Evolutionary conservation across 2,888 invertebrate species (phyloP).

Genomic region (Eledone cirrhosa): DNA sequence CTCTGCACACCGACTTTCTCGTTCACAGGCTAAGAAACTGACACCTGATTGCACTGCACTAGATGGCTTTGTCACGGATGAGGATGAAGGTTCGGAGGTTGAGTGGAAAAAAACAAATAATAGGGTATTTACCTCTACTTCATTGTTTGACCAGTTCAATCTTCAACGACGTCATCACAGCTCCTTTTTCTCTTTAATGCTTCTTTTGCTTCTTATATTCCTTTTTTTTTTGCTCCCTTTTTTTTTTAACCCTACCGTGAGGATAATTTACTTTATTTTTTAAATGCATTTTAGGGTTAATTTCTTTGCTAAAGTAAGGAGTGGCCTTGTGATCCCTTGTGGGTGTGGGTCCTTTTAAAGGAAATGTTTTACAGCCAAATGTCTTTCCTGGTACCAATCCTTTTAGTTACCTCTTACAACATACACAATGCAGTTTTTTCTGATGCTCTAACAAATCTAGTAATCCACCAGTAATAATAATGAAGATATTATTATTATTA

Average conservation of each 20-base stretch:
- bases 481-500: too few species aligned
- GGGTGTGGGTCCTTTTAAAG: too few species aligned
- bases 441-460: too few species aligned
- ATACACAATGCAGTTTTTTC: too few species aligned
- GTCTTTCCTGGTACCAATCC: too few species aligned
- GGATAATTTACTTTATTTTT: too few species aligned
- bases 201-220: not conserved
- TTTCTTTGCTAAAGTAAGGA: too few species aligned
- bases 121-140: conserved; percentile 48
- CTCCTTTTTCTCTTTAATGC: not conserved
- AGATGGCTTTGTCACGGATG: conserved; percentile 70
- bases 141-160: conserved; percentile 12
- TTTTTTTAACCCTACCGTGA: not conserved
- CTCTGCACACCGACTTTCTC: conserved; percentile 24
- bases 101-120: conserved; percentile 64
- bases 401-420: too few species aligned
- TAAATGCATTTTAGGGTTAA: too few species aligned
- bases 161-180: not conserved
- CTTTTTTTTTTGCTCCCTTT: not conserved
- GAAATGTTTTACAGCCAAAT: too few species aligned
- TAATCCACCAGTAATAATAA: too few species aligned
- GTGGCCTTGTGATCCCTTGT: too few species aligned
- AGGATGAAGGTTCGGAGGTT: conserved; percentile 70
- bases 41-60: conserved; percentile 56
- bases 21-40: conserved; percentile 68